Conservation (phyloP, 2,888 invertebrate species). For the Diploptera punctata region DNA sequence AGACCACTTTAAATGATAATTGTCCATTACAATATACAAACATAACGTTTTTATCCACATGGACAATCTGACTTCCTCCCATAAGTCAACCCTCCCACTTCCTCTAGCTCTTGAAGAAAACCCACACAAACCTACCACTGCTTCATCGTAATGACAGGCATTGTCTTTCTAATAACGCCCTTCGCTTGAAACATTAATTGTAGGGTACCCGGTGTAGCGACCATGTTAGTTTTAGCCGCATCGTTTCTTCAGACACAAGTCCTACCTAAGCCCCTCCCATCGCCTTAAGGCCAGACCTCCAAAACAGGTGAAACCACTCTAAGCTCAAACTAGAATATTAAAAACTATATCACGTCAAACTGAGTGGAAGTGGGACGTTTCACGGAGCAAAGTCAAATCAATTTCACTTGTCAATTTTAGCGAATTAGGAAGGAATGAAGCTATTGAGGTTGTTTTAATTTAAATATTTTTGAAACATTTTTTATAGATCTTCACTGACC, state of each 20-base stretch:
- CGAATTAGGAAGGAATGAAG: too few species aligned
- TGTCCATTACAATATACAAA: conserved; percentile 26
- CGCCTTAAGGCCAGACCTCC: conserved; percentile 4
- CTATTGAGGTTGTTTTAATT: too few species aligned
- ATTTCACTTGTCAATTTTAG: too few species aligned
- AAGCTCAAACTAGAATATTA: too few species aligned
- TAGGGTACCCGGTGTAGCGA: conserved; percentile 9
- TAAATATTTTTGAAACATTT: too few species aligned
- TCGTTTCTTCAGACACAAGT: background rate
- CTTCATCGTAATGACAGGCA: conserved; percentile 15
- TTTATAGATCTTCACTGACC: too few species aligned
- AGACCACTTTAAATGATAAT: conserved; percentile 7
- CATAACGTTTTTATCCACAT: conserved; percentile 23
- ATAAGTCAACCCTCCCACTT: conserved; percentile 3
- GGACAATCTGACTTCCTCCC: conserved; percentile 20
- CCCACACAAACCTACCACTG: conserved; percentile 22
- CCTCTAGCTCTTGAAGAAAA: conserved; percentile 19
- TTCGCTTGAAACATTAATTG: conserved; percentile 27
- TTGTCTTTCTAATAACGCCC: conserved; percentile 30
- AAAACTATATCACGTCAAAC: too few species aligned
- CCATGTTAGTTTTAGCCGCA: conserved; percentile 29
- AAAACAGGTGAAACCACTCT: background rate
- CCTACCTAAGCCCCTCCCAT: conserved; percentile 5
- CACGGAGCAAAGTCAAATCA: too few species aligned
- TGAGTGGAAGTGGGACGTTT: too few species aligned